phyloP scores from a whole-genome alignment of 2,888 invertebrate species.

The Pyrocoelia pectoralis region DNA sequence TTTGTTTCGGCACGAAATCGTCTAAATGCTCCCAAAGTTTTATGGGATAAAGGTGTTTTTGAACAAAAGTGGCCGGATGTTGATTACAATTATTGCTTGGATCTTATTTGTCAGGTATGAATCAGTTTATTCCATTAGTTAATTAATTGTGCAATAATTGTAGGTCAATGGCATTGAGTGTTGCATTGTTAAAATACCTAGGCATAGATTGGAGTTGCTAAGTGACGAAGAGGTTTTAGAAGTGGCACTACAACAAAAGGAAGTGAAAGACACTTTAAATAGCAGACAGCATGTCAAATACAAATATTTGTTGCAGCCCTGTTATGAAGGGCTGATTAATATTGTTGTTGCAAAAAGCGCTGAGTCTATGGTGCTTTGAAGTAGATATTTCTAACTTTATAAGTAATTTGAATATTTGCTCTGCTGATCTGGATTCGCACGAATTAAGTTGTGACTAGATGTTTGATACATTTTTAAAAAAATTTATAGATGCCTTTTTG shows the following conservation, averaged over 20 bases:
- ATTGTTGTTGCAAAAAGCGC: no score
- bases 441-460: no score
- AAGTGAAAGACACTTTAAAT: slow-evolving; percentile 52
- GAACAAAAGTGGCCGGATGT: slow-evolving; percentile 82
- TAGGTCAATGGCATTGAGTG: slow-evolving; percentile 64
- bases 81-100: slow-evolving; percentile 72
- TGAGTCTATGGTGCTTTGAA: no score
- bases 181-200: slow-evolving; percentile 63
- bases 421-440: no score
- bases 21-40: slow-evolving; percentile 64
- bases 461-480: no score
- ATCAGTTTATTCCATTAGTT: background rate
- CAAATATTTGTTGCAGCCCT: no score
- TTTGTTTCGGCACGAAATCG: slow-evolving; percentile 72
- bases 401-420: no score
- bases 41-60: slow-evolving; percentile 75
- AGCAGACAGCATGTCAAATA: no score
- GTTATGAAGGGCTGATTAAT: no score
- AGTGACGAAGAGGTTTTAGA: slow-evolving; percentile 64
- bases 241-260: slow-evolving; percentile 61
- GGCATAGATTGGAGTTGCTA: slow-evolving; percentile 62
- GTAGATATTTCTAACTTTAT: no score
- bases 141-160: slow-evolving; percentile 31
- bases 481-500: no score
- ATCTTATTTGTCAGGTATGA: slow-evolving; percentile 70